Evolutionary conservation across 2,888 invertebrate genomes (phyloP).

Genomic region (Eupithecia insigniata): DNA sequence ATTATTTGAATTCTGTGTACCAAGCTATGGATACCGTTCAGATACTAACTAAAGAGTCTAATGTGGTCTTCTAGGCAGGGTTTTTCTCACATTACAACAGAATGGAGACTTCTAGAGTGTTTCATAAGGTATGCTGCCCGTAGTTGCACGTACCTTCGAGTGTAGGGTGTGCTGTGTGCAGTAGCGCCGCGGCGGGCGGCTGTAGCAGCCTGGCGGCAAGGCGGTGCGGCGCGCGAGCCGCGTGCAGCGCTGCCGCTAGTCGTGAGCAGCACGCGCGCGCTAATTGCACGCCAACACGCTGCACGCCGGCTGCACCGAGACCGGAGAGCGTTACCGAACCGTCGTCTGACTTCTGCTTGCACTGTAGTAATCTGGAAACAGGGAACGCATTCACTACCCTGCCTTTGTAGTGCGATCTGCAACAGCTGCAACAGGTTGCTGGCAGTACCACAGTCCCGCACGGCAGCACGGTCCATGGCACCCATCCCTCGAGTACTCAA

Average conservation of each 20-base stretch:
- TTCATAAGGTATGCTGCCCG: no score
- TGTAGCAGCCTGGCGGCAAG: constrained; percentile 61
- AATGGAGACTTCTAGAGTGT: no score
- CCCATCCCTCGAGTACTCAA: no score
- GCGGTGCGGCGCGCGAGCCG: constrained; percentile 53
- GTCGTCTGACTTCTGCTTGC: constrained; percentile 40
- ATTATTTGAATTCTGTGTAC: no score
- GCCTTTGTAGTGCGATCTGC: neutral
- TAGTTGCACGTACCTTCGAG: constrained; percentile 44
- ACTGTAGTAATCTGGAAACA: constrained; percentile 45
- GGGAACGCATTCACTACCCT: neutral
- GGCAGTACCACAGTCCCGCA: no score
- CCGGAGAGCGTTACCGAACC: constrained; percentile 26
- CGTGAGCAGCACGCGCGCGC: constrained; percentile 66
- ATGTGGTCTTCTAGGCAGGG: no score
- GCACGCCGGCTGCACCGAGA: constrained; percentile 43
- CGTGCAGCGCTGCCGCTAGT: constrained; percentile 51
- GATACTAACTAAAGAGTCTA: no score
- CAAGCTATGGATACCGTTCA: no score
- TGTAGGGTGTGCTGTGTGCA: constrained; percentile 35
- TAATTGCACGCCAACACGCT: constrained; percentile 63
- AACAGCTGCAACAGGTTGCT: no score
- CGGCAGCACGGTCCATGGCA: no score
- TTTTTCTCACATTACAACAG: no score
- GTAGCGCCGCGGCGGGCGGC: constrained; percentile 46